Evolutionary conservation across 2,888 invertebrate genomes (phyloP).

Genomic region (Lepidochrysops patricia): DNA sequence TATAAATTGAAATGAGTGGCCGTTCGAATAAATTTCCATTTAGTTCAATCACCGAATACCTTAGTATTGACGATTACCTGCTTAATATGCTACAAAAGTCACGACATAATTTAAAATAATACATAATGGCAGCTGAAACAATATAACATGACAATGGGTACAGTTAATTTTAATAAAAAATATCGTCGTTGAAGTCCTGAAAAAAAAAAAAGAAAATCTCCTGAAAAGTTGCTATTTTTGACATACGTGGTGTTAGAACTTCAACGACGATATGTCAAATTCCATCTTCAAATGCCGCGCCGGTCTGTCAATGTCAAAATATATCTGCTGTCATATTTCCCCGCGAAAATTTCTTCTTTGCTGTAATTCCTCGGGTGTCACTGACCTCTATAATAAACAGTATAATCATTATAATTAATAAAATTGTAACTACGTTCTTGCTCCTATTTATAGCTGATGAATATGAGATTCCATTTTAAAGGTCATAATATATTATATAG

Average conservation of each 20-base stretch:
- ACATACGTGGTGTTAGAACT: too few species aligned
- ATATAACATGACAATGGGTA: neutral
- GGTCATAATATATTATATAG: neutral
- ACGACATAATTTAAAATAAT: conserved; percentile 8
- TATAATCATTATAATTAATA: neutral
- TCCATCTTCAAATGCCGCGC: neutral
- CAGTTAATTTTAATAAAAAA: neutral
- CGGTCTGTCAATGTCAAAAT: neutral
- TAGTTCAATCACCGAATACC: conserved; percentile 1
- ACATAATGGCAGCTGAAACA: neutral
- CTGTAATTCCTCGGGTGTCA: neutral
- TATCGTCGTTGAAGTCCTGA: too few species aligned
- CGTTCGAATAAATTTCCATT: neutral
- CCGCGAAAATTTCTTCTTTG: neutral
- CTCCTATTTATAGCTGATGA: neutral
- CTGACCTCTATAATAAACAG: neutral
- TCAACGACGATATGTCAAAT: neutral
- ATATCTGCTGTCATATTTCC: neutral
- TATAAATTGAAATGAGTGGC: neutral
- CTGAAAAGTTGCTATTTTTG: too few species aligned
- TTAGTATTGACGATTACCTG: neutral
- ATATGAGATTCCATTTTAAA: neutral
- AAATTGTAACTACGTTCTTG: neutral
- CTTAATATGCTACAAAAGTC: neutral
- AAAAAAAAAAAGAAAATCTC: too few species aligned